These are phyloP conservation scores for Salmo trutta DNA, from an alignment of 2,797 vertebrate genomes.

Conservation along the genomic window DNA sequence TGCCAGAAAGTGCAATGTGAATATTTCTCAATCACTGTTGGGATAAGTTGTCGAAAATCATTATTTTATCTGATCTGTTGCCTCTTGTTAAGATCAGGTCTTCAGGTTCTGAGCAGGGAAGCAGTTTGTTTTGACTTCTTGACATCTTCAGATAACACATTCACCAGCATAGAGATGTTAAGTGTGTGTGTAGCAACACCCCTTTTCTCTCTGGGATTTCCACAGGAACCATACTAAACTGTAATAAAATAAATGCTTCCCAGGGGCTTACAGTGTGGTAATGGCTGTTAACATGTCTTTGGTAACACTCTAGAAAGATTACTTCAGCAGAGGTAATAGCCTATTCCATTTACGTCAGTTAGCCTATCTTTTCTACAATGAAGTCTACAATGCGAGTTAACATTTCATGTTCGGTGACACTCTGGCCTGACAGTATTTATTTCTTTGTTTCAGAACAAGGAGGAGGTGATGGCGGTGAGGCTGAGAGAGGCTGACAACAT, in stretches of 20 bases:
- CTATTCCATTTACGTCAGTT: no score
- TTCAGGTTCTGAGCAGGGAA: constrained; percentile 39
- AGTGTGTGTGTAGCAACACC: background rate
- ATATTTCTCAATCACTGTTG: constrained; percentile 21
- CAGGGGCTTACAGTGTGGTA: background rate
- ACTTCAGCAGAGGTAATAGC: no score
- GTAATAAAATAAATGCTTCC: background rate
- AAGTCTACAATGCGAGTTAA: no score
- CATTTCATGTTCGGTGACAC: background rate
- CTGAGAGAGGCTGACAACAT: constrained; percentile 96
- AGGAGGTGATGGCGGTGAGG: constrained; percentile 96
- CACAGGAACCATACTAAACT: background rate
- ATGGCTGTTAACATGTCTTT: background rate
- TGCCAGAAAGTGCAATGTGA: background rate
- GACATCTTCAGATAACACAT: constrained; percentile 5
- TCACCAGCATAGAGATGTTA: no score
- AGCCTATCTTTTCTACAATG: background rate
- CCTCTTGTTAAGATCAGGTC: constrained; percentile 2
- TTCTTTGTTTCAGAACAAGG: constrained; percentile 84
- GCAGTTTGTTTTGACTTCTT: constrained; percentile 27
- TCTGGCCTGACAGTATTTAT: constrained; percentile 2
- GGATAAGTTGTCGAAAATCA: constrained; percentile 6
- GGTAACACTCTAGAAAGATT: background rate
- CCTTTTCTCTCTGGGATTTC: background rate
- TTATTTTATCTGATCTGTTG: constrained; percentile 21